These are phyloP conservation scores for Ditula angustiorana DNA, from an alignment of 2,888 invertebrate genomes.

Conservation along the genomic window DNA sequence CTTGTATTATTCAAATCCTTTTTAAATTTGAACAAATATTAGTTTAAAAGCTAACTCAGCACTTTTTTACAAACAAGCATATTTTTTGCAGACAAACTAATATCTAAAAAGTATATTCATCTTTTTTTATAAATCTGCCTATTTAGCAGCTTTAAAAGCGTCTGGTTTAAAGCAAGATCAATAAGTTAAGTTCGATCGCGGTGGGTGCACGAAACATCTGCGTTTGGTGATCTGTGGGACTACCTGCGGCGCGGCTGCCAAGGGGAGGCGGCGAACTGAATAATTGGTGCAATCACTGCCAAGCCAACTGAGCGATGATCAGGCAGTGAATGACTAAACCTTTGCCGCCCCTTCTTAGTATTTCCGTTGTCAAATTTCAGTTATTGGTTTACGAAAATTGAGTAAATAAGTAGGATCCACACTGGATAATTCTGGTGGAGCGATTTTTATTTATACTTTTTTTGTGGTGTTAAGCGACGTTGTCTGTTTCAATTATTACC, in stretches of 20 bases:
- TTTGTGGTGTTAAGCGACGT: too few species aligned
- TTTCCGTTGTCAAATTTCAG: slow-evolving; percentile 27
- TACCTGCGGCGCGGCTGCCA: slow-evolving; percentile 42
- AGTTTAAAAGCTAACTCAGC: too few species aligned
- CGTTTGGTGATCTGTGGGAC: slow-evolving; percentile 33
- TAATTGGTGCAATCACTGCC: slow-evolving; percentile 76
- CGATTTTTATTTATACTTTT: too few species aligned
- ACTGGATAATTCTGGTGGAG: too few species aligned
- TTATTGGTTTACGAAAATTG: slow-evolving; percentile 24
- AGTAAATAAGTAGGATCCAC: not conserved
- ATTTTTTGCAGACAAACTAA: too few species aligned
- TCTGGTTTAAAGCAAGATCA: not conserved
- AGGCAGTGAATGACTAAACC: slow-evolving; percentile 52
- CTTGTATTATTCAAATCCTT: too few species aligned
- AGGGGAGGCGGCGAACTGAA: slow-evolving; percentile 71
- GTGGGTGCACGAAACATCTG: slow-evolving; percentile 33
- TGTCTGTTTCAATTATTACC: too few species aligned
- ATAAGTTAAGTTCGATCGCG: slow-evolving; percentile 21
- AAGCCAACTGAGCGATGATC: slow-evolving; percentile 68
- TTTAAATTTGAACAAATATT: too few species aligned
- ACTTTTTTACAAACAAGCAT: too few species aligned
- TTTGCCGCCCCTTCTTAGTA: slow-evolving; percentile 40
- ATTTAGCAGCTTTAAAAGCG: too few species aligned
- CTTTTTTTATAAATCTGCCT: too few species aligned
- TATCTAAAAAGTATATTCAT: too few species aligned